These are phyloP conservation scores for Nephrotoma flavescens DNA, from an alignment of 2,888 invertebrate genomes.

Conservation along the genomic window DNA sequence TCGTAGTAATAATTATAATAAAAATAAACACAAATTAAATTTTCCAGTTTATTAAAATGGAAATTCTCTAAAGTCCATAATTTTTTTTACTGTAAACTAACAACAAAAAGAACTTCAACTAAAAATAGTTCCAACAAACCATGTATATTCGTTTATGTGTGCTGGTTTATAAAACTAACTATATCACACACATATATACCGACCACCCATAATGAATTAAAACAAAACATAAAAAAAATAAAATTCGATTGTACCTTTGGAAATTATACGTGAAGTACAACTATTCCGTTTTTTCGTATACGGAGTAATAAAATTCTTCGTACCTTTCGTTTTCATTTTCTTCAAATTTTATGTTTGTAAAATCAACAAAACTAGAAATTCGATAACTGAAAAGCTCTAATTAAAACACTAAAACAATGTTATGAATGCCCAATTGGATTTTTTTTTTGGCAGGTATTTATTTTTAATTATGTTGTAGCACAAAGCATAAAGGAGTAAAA, in stretches of 20 bases:
- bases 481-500: background rate
- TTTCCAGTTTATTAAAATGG: background rate
- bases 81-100: background rate
- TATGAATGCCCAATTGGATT: background rate
- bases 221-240: background rate
- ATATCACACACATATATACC: background rate
- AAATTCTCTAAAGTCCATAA: background rate
- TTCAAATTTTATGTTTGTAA: background rate
- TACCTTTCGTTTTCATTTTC: background rate
- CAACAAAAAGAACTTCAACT: background rate
- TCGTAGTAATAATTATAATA: background rate
- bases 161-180: background rate
- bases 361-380: background rate
- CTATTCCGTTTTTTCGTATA: background rate
- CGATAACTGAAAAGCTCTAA: background rate
- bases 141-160: background rate
- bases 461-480: background rate
- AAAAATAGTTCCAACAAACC: background rate
- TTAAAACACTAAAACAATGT: background rate
- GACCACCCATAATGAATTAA: background rate
- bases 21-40: background rate
- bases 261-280: background rate
- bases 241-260: background rate
- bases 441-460: background rate
- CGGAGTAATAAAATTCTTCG: background rate